These are phyloP conservation scores for Hydropsyche betteni DNA, from an alignment of 2,888 invertebrate species.

Conservation along the genomic window DNA sequence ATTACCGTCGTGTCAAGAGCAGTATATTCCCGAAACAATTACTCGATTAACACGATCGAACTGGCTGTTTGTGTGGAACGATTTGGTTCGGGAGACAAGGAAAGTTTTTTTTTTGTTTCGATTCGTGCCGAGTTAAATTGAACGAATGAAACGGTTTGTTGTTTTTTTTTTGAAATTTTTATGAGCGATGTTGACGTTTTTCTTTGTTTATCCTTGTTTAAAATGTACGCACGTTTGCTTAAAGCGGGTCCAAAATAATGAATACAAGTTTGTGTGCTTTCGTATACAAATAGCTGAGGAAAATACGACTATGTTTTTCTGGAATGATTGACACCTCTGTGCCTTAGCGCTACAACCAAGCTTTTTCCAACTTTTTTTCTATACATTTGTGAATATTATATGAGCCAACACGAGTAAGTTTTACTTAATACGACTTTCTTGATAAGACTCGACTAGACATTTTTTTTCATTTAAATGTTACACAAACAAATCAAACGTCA, in stretches of 20 bases:
- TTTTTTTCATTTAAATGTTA: background rate
- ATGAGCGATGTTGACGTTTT: background rate
- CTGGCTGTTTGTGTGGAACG: background rate
- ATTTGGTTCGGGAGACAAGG: too few relatives aligned
- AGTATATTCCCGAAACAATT: conserved; percentile 42
- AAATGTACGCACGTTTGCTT: conserved; percentile 4
- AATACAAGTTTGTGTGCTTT: background rate
- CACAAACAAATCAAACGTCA: too few relatives aligned
- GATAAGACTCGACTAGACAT: background rate
- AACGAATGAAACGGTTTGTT: background rate
- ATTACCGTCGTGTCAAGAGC: conserved; percentile 42
- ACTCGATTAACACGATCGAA: conserved; percentile 38
- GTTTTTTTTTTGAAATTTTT: background rate
- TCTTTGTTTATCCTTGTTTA: background rate
- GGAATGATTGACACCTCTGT: conserved; percentile 24
- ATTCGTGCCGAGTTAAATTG: background rate
- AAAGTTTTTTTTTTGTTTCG: too few relatives aligned
- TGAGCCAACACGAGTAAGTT: too few relatives aligned
- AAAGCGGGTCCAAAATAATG: conserved; percentile 3
- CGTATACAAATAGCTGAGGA: conserved; percentile 8
- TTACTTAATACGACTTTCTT: too few relatives aligned
- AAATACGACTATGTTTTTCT: conserved; percentile 5
- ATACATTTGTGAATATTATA: too few relatives aligned
- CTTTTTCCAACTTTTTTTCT: background rate
- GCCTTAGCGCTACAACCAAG: conserved; percentile 6